Conservation (phyloP, 1,140 invertebrate species). For the Wasmannia auropunctata region DNA sequence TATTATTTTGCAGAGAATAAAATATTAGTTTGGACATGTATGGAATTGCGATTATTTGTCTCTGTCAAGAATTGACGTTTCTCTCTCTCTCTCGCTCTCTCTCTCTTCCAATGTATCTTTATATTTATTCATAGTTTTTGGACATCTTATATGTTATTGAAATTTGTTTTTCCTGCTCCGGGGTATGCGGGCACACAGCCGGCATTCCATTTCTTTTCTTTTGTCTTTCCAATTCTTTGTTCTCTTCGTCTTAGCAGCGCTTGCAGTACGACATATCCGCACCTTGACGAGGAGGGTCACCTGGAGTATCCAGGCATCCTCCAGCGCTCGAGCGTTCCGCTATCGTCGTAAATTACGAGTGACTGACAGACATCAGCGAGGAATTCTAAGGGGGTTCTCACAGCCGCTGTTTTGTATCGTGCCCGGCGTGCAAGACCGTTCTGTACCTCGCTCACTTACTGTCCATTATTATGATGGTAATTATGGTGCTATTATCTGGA, state of each 20-base stretch:
- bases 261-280: slow-evolving; percentile 67
- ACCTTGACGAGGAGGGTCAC: slow-evolving; percentile 67
- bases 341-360: slow-evolving; percentile 74
- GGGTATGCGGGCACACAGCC: slow-evolving; percentile 33
- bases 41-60: not conserved
- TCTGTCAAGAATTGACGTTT: not conserved
- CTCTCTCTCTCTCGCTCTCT: not conserved
- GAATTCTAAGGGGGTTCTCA: slow-evolving; percentile 72
- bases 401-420: slow-evolving; percentile 63
- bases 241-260: slow-evolving; percentile 49
- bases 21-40: slow-evolving; percentile 15
- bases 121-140: slow-evolving; percentile 16
- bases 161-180: slow-evolving; percentile 21
- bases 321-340: slow-evolving; percentile 60
- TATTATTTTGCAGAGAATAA: not conserved
- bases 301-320: slow-evolving; percentile 63
- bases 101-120: not conserved
- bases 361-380: slow-evolving; percentile 74
- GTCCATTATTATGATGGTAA: slow-evolving; percentile 72
- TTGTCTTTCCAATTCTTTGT: slow-evolving; percentile 50
- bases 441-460: slow-evolving; percentile 68
- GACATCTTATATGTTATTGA: slow-evolving; percentile 2
- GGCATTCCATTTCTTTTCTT: slow-evolving; percentile 24
- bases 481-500: slow-evolving; percentile 68
- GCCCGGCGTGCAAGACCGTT: slow-evolving; percentile 63